Percentiles rank a stretch among this genome's conserved stretches.
phyloP scores from a whole-genome alignment of 2,113 vertebrate species.

The Shinisaurus crocodilurus region DNA sequence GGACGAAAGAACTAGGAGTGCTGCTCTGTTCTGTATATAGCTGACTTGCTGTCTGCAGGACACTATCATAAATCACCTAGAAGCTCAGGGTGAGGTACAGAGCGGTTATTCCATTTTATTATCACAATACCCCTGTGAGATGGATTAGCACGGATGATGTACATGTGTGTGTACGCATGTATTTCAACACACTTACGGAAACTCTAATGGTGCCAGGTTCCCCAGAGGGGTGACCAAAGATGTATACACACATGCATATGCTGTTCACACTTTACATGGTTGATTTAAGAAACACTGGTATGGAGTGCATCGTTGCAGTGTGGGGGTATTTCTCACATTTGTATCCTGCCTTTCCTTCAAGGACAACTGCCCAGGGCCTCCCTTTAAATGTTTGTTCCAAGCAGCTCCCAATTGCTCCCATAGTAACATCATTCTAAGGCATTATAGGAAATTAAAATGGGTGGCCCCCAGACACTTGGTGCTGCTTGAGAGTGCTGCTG shows the following conservation, averaged over 20 bases:
- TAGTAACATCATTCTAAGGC: neutral
- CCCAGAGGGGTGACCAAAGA: neutral
- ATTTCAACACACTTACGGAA: neutral
- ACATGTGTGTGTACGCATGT: neutral
- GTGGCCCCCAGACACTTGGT: neutral
- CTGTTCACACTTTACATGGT: neutral
- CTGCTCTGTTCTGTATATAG: no score
- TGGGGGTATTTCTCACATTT: no score
- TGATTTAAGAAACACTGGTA: neutral
- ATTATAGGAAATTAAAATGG: neutral
- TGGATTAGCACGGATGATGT: no score
- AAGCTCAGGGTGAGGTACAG: neutral
- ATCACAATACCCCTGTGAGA: no score
- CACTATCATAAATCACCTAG: neutral
- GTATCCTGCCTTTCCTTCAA: no score
- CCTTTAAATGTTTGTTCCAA: neutral
- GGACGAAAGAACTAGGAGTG: no score
- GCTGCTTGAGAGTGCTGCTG: neutral
- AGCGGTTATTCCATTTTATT: neutral
- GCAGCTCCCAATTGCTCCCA: neutral
- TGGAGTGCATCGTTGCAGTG: no score
- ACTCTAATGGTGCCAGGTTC: neutral
- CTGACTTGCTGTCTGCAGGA: no score
- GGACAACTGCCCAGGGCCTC: no score
- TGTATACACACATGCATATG: neutral